Percentiles rank a stretch among this genome's conserved stretches.
Conservation (phyloP, 2,888 invertebrate genomes). For the Nephrotoma guestfalica region DNA sequence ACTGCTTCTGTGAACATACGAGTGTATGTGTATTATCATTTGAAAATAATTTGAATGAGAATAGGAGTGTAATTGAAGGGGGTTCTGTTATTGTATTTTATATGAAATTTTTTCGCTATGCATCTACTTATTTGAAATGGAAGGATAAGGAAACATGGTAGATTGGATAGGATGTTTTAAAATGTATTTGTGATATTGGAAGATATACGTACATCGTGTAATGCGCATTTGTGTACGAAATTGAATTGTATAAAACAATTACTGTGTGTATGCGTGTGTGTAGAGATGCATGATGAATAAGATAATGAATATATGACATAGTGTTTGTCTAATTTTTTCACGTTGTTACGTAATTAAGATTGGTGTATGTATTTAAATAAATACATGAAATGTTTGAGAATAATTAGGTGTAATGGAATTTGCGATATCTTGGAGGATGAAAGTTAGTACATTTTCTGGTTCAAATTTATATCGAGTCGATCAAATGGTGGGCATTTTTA, state of each 20-base stretch:
- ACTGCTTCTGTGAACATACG: neutral
- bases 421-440: neutral
- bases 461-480: neutral
- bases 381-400: neutral
- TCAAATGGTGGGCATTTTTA: too few relatives aligned
- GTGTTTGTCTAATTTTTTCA: neutral
- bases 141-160: neutral
- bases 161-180: neutral
- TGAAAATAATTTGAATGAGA: neutral
- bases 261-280: neutral
- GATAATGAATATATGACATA: neutral
- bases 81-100: neutral
- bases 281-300: neutral
- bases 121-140: neutral
- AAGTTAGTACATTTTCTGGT: neutral
- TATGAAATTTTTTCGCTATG: neutral
- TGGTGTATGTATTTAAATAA: neutral
- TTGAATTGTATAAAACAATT: neutral
- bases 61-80: neutral
- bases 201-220: neutral
- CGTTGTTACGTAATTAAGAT: neutral
- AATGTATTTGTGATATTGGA: neutral
- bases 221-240: neutral
- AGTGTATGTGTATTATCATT: neutral
- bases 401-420: neutral